A percentile compares a stretch with the other conserved stretches of the same genome.
Evolutionary conservation across 2,888 invertebrate species (phyloP).

Genomic region (Zonitis immaculata): DNA sequence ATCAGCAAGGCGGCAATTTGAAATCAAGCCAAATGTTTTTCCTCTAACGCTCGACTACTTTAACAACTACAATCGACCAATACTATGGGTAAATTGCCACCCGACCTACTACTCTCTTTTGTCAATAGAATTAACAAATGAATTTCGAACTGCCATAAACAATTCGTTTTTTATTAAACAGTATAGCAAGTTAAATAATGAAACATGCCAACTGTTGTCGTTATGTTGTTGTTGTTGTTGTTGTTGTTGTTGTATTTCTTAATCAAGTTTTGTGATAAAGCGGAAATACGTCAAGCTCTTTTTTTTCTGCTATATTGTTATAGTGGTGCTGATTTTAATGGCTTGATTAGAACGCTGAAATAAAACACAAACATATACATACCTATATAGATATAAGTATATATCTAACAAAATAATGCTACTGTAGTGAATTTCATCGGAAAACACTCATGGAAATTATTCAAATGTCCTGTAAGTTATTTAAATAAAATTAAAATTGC

Average conservation of each 20-base stretch:
- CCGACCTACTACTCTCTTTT: background rate
- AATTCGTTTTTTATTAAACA: constrained; percentile 18
- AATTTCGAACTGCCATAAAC: constrained; percentile 20
- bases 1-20: constrained; percentile 28
- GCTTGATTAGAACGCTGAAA: background rate
- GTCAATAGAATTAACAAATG: constrained; percentile 20
- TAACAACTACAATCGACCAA: constrained; percentile 4
- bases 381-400: too few relatives aligned
- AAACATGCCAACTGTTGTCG: constrained; percentile 5
- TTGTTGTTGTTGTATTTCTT: background rate
- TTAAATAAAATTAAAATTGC: constrained; percentile 19
- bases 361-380: background rate
- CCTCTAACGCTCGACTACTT: constrained; percentile 15
- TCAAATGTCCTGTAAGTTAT: constrained; percentile 13
- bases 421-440: background rate
- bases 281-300: background rate
- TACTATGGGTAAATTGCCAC: constrained; percentile 1
- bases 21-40: constrained; percentile 27
- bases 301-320: background rate
- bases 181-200: constrained; percentile 8
- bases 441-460: background rate
- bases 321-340: background rate
- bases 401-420: too few relatives aligned
- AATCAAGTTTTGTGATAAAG: background rate
- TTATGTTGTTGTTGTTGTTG: background rate